Base-by-base conservation (phyloP, 2,113 vertebrate genomes). In the Pipa parva region DNA sequence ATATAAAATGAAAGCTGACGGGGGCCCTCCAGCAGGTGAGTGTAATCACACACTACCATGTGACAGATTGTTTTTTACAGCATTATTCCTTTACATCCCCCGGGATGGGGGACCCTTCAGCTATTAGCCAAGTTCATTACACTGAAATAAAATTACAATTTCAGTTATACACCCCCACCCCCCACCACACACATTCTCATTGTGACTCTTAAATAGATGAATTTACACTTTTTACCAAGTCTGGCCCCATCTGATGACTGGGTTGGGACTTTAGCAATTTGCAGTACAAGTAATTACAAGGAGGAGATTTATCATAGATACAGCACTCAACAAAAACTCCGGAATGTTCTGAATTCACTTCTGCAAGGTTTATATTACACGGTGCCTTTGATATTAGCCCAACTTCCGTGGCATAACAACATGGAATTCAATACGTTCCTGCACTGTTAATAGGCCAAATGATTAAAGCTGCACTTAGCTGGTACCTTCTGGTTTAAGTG, bases 381-480 rank as follows among this genome's bases (percentile, higher is more conserved):
- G 17, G 21, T 31, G 33, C 20, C 52, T 13, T 20, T 49, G 39
- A 56, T 33, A 29, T 18, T 13, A 22, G n/a, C 51, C 22, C 25
- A 20, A 36, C 24, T n/a, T 57, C 54, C 55, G 15, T 42, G 26
- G 57, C 45, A 59, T 20, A 21, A 52, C 50, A n/a, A 28, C 26
- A 24, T 26, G 46, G 50, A 55, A 33, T 26, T 18, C 11, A 67
- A 49, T 67, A 49, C 54, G 37, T 67, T 67, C 55, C 64, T 59
- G 54, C 27, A 50, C 18, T 15, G 54, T 37, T 68, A 51, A 50
- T 59, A 56, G 64, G 17, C 45, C 63, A 10, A 33, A 52, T 25
- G 63, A 65, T 65, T 57, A 65, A 13, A 65, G 52, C 7, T 31
- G 63, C 64, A 59, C 64, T 68, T 50, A 68, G 25, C 64, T 37